Percentiles rank a stretch among this genome's conserved stretches.
Conservation (phyloP, 1,140 invertebrate species). For the Spodoptera litura region DNA sequence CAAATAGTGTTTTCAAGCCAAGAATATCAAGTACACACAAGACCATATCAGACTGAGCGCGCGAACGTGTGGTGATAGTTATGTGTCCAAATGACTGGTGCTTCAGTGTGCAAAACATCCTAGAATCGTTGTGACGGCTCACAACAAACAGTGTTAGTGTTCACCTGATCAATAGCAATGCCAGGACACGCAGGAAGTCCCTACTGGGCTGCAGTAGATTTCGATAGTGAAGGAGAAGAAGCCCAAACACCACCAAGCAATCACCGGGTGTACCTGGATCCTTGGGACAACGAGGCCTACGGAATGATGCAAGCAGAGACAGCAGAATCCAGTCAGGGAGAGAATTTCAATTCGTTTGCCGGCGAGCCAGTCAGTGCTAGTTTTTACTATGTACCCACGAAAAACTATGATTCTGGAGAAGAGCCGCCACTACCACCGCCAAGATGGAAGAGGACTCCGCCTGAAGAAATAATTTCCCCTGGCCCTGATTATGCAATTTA, state of each 20-base stretch:
- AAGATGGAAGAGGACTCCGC: constrained; percentile 64
- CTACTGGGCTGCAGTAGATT: constrained; percentile 86
- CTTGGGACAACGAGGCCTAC: constrained; percentile 91
- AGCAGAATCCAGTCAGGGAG: constrained; percentile 82
- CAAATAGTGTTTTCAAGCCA: constrained; percentile 68
- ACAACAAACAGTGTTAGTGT: constrained; percentile 53
- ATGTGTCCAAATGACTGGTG: constrained; percentile 66
- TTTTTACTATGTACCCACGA: constrained; percentile 86
- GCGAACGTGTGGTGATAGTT: constrained; percentile 70
- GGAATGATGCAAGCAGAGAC: constrained; percentile 88
- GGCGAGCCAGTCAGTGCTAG: constrained; percentile 86
- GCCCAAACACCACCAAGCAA: constrained; percentile 67
- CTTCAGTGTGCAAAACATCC: constrained; percentile 61
- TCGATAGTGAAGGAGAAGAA: constrained; percentile 86
- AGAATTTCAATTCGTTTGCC: constrained; percentile 81
- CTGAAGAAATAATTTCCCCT: constrained; percentile 68
- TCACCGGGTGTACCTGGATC: constrained; percentile 88
- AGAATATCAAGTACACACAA: constrained; percentile 69
- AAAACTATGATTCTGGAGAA: constrained; percentile 80
- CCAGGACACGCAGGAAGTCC: constrained; percentile 78
- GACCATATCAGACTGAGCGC: constrained; percentile 75
- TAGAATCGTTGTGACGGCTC: constrained; percentile 45
- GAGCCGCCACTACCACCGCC: constrained; percentile 63
- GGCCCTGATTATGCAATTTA: constrained; percentile 74
- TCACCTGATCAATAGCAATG: constrained; percentile 62